phyloP scores from a whole-genome alignment of 2,797 vertebrate species.

The Cetoscarus ocellatus region DNA sequence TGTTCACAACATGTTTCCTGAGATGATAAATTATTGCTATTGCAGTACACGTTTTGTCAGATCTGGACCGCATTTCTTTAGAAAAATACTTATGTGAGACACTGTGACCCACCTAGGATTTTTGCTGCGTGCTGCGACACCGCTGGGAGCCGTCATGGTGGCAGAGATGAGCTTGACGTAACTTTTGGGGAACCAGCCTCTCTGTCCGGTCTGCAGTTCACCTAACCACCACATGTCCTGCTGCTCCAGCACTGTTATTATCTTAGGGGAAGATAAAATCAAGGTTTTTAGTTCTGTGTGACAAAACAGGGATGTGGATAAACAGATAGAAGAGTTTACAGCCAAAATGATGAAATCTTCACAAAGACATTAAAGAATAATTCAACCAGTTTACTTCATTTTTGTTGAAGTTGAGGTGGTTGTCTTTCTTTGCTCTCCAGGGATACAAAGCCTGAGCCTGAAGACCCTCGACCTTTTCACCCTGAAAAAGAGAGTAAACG shows the following conservation, averaged over 20 bases:
- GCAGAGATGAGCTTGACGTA: slow-evolving; percentile 98
- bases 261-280: slow-evolving; percentile 45
- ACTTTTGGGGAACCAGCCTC: slow-evolving; percentile 99
- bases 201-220: slow-evolving; percentile 93
- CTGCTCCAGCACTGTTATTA: slow-evolving; percentile 97
- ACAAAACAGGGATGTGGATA: neutral
- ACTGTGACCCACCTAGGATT: slow-evolving; percentile 86
- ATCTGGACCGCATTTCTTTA: too few species aligned
- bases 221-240: slow-evolving; percentile 99
- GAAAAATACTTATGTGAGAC: too few species aligned
- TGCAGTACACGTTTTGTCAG: too few species aligned
- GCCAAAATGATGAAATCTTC: neutral
- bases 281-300: neutral
- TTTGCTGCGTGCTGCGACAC: slow-evolving; percentile 77
- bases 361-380: too few species aligned
- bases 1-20: too few species aligned
- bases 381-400: slow-evolving; percentile 80
- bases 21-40: too few species aligned
- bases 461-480: slow-evolving; percentile 97
- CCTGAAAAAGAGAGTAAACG: slow-evolving; percentile 76
- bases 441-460: slow-evolving; percentile 98
- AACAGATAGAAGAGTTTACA: neutral
- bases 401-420: slow-evolving; percentile 99
- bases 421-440: slow-evolving; percentile 98
- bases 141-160: slow-evolving; percentile 69